A percentile compares a stretch with the other conserved stretches of the same genome.
These are phyloP conservation scores for Arizona elegans DNA, from an alignment of 2,113 vertebrate genomes.

Conservation along the genomic window DNA sequence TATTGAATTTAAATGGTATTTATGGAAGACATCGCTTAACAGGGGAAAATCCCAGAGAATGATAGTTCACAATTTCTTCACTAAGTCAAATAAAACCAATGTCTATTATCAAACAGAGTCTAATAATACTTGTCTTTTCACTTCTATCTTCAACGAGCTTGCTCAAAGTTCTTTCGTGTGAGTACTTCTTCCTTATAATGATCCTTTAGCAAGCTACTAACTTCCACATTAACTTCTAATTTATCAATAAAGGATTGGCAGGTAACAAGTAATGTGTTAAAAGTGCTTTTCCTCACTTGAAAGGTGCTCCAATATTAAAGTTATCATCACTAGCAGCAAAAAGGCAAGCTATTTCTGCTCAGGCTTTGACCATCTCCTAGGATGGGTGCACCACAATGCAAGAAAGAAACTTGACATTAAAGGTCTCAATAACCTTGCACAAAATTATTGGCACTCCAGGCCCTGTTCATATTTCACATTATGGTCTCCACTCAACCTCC, in stretches of 20 bases:
- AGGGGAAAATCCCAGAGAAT: not conserved
- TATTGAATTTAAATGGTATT: not conserved
- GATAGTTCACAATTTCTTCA: not conserved
- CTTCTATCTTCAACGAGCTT: not conserved
- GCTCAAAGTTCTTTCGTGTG: not conserved
- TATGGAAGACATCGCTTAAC: not conserved
- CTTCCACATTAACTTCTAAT: not conserved
- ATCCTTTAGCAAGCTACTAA: not conserved
- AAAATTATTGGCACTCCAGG: constrained; percentile 23
- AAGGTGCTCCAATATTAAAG: not conserved
- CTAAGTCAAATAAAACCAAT: not conserved
- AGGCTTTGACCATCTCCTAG: not conserved
- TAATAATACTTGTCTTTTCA: not conserved
- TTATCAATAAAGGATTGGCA: not conserved
- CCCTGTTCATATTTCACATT: not conserved
- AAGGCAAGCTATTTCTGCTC: not conserved
- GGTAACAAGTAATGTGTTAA: not conserved
- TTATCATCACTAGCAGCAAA: not conserved
- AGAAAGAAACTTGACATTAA: not conserved
- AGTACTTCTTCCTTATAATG: not conserved
- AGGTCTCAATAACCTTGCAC: not conserved
- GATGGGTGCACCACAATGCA: not conserved
- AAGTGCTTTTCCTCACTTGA: not conserved
- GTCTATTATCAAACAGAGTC: not conserved
- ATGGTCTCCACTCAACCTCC: not conserved